These are phyloP conservation scores for Taeniopygia guttata DNA, from an alignment of 2,797 vertebrate genomes.

Conservation along the genomic window DNA sequence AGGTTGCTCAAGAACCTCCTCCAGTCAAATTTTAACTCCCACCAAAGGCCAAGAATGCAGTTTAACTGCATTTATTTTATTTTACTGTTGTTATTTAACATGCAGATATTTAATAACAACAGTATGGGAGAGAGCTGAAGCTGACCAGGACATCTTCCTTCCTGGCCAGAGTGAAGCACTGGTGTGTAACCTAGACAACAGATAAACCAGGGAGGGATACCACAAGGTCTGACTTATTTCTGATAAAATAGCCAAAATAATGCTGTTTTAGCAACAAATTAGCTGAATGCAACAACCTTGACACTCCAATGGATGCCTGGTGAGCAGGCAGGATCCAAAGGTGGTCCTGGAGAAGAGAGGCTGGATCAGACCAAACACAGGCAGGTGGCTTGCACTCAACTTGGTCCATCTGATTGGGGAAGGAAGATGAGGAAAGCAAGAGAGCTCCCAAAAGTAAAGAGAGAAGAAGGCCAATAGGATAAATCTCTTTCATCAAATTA, in stretches of 20 bases:
- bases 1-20: not conserved
- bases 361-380: not conserved
- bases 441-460: not conserved
- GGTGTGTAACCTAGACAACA: fast-evolving
- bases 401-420: not conserved
- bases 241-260: not conserved
- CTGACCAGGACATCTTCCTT: not conserved
- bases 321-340: not conserved
- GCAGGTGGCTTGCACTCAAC: not conserved
- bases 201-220: not conserved
- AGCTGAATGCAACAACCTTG: not conserved
- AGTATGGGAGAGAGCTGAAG: not conserved
- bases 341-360: not conserved
- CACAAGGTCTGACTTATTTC: not conserved
- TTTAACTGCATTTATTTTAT: no score
- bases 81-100: no score
- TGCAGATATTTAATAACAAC: not conserved
- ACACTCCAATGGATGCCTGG: not conserved
- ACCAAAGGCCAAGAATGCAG: not conserved
- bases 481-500: not conserved
- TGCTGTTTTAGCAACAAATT: not conserved
- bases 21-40: not conserved
- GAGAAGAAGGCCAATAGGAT: not conserved
- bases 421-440: not conserved
- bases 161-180: not conserved